Base-by-base conservation (phyloP, 2,888 invertebrate species). In the Mythimna loreyi region DNA sequence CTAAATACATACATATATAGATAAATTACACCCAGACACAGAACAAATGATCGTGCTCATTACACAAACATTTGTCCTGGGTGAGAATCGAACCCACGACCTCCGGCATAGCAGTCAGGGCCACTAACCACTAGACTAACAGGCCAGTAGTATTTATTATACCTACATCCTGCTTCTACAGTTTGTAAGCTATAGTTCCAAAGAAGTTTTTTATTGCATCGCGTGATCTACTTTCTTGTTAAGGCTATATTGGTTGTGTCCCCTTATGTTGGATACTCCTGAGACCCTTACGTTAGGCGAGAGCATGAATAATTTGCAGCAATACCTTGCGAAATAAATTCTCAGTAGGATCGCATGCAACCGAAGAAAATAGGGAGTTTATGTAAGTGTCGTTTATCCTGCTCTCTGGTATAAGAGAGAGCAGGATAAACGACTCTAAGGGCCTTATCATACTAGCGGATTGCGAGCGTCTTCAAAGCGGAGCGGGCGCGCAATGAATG, bases 261-360 rank as follows among this genome's bases (percentile, higher is more conserved):
- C 43, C 23, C 52, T 57, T 36, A 64, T 7, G 47, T 60, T 60
- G 16, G 9, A 13, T 11, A 40, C 47, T 23, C 45, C 23, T 56
- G 63, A 55, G 71, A 64, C 33, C 49, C 16, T 33, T 50, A 72
- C 25, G 45, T 57, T 23, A 43, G 28, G 36, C 59, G 30, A 57
- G 45, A 60, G 33, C 60, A 57, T 78, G 59, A 78, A 75, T 75
- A 78, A 78, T 75, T 75, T 77, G 40, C 47, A 72, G 52, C 47
- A 52, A 72, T 57, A 43, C 47, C 23, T 21, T 77, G 16, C 49
- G 63, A 64, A 23, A 56, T 64, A 60, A 64, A 60, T 63, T 56
- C 55, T 62, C 45, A 40, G 19, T n/a, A 59, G 45, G 45, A 47
- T 60, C 56, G 56, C 61, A 56, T 58, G 56, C 36, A 67, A 56